Conservation (phyloP, 92 coral and sea anemone species). For the Zoanthus gigantus region DNA sequence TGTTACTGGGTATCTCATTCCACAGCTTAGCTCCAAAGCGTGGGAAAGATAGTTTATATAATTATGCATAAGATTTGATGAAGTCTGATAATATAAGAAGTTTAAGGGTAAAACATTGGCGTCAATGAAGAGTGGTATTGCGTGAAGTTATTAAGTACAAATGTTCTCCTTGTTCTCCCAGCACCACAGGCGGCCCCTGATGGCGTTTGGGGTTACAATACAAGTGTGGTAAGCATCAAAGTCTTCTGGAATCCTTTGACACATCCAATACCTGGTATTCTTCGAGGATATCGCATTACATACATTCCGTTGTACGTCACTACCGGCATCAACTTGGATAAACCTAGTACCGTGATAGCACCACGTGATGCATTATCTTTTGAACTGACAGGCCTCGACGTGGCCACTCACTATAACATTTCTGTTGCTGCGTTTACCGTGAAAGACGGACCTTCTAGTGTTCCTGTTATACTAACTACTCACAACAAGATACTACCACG, state of each 20-base stretch:
- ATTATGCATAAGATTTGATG: too few relatives aligned
- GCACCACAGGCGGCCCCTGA: slow-evolving; percentile 27
- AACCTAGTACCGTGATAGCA: slow-evolving; percentile 14
- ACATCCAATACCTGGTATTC: slow-evolving; percentile 57
- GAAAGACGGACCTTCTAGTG: slow-evolving; percentile 58
- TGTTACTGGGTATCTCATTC: too few relatives aligned
- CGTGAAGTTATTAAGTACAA: not conserved
- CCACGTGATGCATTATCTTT: not conserved
- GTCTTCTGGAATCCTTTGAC: slow-evolving; percentile 54
- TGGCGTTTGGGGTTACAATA: slow-evolving; percentile 20
- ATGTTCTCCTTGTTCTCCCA: not conserved
- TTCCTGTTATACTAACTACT: slow-evolving; percentile 41
- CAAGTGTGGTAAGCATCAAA: slow-evolving; percentile 37
- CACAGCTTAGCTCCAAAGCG: too few relatives aligned
- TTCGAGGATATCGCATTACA: slow-evolving; percentile 59
- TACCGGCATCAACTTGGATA: not conserved
- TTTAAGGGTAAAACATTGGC: too few relatives aligned
- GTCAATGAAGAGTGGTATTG: too few relatives aligned
- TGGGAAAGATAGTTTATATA: too few relatives aligned
- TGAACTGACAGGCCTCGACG: slow-evolving; percentile 40
- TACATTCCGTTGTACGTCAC: slow-evolving; percentile 59
- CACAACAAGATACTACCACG: slow-evolving; percentile 69
- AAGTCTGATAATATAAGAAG: too few relatives aligned
- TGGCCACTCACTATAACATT: slow-evolving; percentile 51
- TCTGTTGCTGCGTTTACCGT: slow-evolving; percentile 67